Percentiles rank a stretch among this genome's conserved stretches.
Evolutionary conservation across 2,888 invertebrate genomes (phyloP).

Genomic region (Digitonthophagus gazella): DNA sequence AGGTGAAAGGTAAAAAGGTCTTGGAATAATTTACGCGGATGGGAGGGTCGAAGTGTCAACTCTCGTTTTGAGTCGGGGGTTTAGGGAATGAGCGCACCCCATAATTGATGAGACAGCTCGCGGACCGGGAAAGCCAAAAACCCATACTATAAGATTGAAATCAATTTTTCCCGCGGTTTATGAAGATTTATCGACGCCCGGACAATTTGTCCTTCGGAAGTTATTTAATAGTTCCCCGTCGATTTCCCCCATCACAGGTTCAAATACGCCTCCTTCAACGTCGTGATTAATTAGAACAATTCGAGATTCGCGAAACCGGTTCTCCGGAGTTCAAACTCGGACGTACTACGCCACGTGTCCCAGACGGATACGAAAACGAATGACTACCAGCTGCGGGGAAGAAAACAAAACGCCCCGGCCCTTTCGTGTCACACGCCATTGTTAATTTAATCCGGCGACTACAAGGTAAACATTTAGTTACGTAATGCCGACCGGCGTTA

Average conservation of each 20-base stretch:
- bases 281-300: background rate
- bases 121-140: background rate
- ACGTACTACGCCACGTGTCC: background rate
- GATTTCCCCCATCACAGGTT: too few species aligned
- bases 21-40: background rate
- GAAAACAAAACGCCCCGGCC: background rate
- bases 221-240: too few species aligned
- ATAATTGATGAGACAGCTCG: background rate
- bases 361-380: background rate
- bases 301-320: background rate
- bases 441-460: constrained; percentile 9
- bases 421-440: background rate
- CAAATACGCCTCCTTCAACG: background rate
- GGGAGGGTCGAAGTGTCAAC: background rate
- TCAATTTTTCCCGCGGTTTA: background rate
- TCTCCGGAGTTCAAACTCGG: background rate
- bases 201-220: background rate
- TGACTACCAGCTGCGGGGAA: background rate
- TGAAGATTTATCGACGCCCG: background rate
- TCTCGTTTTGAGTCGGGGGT: background rate
- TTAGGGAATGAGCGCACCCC: background rate
- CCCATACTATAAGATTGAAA: background rate
- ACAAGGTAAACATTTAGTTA: constrained; percentile 15
- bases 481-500: constrained; percentile 4
- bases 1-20: background rate